Percentiles rank a stretch among this genome's conserved stretches.
These are phyloP conservation scores for Aulostomus chinensis DNA, from an alignment of 2,797 vertebrate species.

Conservation along the genomic window DNA sequence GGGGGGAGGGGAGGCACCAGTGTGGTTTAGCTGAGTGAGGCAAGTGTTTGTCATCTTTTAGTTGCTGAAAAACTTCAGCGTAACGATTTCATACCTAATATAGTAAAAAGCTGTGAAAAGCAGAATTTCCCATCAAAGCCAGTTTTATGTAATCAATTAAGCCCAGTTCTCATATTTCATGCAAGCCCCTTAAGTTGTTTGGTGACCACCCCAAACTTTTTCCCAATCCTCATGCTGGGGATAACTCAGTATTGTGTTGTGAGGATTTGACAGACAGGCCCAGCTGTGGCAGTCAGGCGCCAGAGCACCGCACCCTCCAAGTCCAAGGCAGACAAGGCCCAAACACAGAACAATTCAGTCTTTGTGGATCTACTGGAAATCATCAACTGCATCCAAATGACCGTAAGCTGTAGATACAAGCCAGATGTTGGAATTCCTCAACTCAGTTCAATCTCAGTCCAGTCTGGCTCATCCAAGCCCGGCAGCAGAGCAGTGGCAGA, in stretches of 20 bases:
- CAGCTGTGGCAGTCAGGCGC: constrained; percentile 84
- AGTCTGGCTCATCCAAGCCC: constrained; percentile 76
- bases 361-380: constrained; percentile 88
- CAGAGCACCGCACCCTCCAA: constrained; percentile 76
- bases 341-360: constrained; percentile 84
- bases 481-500: constrained; percentile 71
- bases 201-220: constrained; percentile 59
- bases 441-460: constrained; percentile 79
- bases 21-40: constrained; percentile 68
- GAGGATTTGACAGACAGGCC: constrained; percentile 80
- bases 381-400: constrained; percentile 85
- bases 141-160: constrained; percentile 33
- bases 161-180: constrained; percentile 46
- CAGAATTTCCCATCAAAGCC: constrained; percentile 34
- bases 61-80: constrained; percentile 44
- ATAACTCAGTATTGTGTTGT: constrained; percentile 64
- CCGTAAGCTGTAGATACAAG: constrained; percentile 86
- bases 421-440: constrained; percentile 88
- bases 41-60: constrained; percentile 69
- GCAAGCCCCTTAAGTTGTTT: constrained; percentile 43
- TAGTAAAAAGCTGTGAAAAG: constrained; percentile 51
- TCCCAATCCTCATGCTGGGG: constrained; percentile 59
- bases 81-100: constrained; percentile 47
- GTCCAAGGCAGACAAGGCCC: constrained; percentile 75
- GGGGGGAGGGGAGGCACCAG: constrained; percentile 68